These are phyloP conservation scores for Ameiurus melas DNA, from an alignment of 2,113 vertebrate genomes.

Conservation along the genomic window DNA sequence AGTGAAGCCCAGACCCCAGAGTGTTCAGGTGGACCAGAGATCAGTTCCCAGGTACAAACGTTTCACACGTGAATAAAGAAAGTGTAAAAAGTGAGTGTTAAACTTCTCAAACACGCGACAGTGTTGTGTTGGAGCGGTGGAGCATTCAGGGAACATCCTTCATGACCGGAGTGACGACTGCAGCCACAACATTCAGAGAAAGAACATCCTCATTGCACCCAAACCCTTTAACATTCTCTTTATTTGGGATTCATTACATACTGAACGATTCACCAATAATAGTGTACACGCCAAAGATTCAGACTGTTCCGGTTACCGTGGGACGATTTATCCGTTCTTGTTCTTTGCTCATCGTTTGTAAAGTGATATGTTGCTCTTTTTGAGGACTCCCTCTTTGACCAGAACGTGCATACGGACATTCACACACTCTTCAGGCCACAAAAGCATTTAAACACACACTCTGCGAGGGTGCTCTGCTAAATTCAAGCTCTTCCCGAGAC, in stretches of 20 bases:
- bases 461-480: conserved; percentile 7
- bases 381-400: conserved; percentile 31
- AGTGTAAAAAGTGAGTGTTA: too few relatives aligned
- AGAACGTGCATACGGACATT: conserved; percentile 30
- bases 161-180: neutral
- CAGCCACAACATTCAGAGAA: conserved; percentile 47
- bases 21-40: neutral
- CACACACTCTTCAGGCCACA: conserved; percentile 29
- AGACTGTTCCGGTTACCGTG: conserved; percentile 43
- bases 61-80: neutral
- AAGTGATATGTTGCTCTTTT: conserved; percentile 13
- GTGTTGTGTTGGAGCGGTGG: too few relatives aligned
- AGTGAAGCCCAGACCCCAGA: neutral
- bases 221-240: conserved; percentile 46
- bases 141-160: too few relatives aligned
- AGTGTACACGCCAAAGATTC: conserved; percentile 46
- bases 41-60: too few relatives aligned
- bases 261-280: conserved; percentile 46
- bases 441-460: conserved; percentile 12
- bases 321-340: conserved; percentile 10
- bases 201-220: conserved; percentile 18
- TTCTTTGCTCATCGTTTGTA: conserved; percentile 21
- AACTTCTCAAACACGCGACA: too few relatives aligned
- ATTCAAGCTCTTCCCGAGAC: conserved; percentile 83
- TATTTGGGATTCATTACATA: conserved; percentile 51